Conservation (phyloP, 2,113 vertebrate species). For the Forbesichthys papilliferus region DNA sequence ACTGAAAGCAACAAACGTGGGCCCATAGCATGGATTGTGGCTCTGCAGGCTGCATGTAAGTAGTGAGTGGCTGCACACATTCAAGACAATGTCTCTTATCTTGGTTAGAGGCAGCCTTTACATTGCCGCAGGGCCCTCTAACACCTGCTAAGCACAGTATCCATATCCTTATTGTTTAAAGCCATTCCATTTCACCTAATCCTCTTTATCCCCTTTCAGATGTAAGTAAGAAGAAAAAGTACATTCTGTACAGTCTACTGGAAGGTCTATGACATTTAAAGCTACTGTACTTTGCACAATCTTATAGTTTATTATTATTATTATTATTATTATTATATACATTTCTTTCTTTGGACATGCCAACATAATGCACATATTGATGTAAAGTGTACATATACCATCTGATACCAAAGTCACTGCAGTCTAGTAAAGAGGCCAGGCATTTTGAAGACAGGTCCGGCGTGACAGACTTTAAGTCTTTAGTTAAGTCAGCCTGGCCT, state of each 20-base stretch:
- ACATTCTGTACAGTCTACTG: too few relatives aligned
- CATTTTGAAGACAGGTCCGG: background rate
- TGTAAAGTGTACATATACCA: too few relatives aligned
- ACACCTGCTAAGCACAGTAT: constrained; percentile 22
- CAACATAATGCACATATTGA: too few relatives aligned
- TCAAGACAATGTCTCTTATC: constrained; percentile 44
- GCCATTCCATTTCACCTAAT: constrained; percentile 20
- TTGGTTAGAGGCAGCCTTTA: constrained; percentile 50
- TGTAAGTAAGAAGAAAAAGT: too few relatives aligned
- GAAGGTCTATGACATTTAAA: too few relatives aligned
- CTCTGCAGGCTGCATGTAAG: constrained; percentile 35
- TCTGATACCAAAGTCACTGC: too few relatives aligned
- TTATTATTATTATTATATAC: too few relatives aligned
- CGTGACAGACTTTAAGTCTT: constrained; percentile 27
- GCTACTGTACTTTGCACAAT: too few relatives aligned
- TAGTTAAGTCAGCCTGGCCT: background rate
- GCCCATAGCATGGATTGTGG: constrained; percentile 40
- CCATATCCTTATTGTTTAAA: constrained; percentile 38
- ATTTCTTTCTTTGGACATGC: too few relatives aligned
- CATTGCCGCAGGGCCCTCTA: constrained; percentile 21
- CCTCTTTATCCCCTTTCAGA: background rate
- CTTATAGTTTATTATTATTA: too few relatives aligned
- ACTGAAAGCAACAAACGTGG: constrained; percentile 54
- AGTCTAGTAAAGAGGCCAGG: too few relatives aligned
- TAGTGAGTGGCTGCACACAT: constrained; percentile 39